Evolutionary conservation across 2,888 invertebrate genomes (phyloP).

Genomic region (Gymnocheta viridis): DNA sequence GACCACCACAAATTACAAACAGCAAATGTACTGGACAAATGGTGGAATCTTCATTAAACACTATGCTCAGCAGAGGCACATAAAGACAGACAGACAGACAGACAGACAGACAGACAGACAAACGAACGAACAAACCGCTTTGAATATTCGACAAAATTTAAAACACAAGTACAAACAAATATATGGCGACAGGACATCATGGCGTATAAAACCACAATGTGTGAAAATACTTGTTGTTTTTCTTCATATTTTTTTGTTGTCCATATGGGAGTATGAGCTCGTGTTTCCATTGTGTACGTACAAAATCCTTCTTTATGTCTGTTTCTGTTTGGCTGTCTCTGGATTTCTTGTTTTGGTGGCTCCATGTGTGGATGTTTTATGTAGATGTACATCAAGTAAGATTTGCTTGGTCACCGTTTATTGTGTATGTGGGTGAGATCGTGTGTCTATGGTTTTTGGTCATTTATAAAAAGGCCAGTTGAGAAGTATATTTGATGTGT

Average conservation of each 20-base stretch:
- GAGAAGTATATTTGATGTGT: neutral
- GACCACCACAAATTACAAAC: constrained; percentile 55
- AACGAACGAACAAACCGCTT: constrained; percentile 6
- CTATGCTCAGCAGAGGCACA: neutral
- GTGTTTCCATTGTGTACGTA: neutral
- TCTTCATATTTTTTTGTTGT: neutral
- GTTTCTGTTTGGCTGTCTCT: constrained; percentile 32
- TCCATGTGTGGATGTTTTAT: constrained; percentile 25
- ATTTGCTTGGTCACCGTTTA: constrained; percentile 46
- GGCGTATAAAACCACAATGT: constrained; percentile 68
- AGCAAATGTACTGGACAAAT: constrained; percentile 56
- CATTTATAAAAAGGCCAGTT: neutral
- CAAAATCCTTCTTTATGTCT: neutral
- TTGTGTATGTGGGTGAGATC: constrained; percentile 14
- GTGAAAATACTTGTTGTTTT: constrained; percentile 60
- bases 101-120: neutral
- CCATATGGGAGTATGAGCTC: neutral
- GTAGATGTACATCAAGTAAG: constrained; percentile 33
- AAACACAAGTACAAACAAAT: constrained; percentile 45
- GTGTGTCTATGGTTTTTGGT: constrained; percentile 2
- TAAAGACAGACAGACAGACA: too few species aligned
- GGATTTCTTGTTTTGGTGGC: constrained; percentile 43
- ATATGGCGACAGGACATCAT: constrained; percentile 65
- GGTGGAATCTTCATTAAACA: constrained; percentile 54
- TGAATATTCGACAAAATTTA: constrained; percentile 35